Conservation (phyloP, 2,888 invertebrate species). For the Eugnorisma glareosa region DNA sequence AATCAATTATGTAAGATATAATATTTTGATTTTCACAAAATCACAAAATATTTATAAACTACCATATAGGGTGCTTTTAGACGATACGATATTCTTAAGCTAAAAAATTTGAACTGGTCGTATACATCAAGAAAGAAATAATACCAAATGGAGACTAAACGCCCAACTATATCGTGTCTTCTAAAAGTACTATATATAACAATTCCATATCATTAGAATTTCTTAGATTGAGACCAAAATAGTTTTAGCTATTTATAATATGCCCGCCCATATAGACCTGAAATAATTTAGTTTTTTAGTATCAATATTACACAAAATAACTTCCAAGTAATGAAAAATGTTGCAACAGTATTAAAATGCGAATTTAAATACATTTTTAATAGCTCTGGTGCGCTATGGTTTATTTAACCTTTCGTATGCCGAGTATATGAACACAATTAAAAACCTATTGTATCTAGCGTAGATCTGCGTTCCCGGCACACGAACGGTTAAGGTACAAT, state of each 20-base stretch:
- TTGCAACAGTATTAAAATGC: slow-evolving; percentile 51
- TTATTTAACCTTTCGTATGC: no score
- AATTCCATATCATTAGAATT: slow-evolving; percentile 68
- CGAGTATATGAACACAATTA: no score
- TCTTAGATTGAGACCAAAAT: slow-evolving; percentile 62
- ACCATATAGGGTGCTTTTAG: slow-evolving; percentile 13
- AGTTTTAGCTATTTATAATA: slow-evolving; percentile 54
- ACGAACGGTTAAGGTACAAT: not conserved
- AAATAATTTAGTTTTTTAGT: slow-evolving; percentile 36
- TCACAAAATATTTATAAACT: slow-evolving; percentile 28
- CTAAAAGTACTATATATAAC: slow-evolving; percentile 24
- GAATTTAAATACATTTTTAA: slow-evolving; percentile 11
- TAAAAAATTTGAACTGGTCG: not conserved
- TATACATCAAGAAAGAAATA: not conserved
- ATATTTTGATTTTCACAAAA: slow-evolving; percentile 35
- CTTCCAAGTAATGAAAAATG: slow-evolving; percentile 31
- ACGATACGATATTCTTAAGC: not conserved
- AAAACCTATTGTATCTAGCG: no score
- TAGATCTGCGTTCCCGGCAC: no score
- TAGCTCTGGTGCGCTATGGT: slow-evolving; percentile 11
- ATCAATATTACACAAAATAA: slow-evolving; percentile 31
- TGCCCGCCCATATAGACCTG: slow-evolving; percentile 15
- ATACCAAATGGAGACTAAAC: not conserved
- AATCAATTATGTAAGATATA: not conserved
- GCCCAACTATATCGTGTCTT: slow-evolving; percentile 32